phyloP scores from a whole-genome alignment of 2,888 invertebrate genomes.

The Willowsia nigromaculata region DNA sequence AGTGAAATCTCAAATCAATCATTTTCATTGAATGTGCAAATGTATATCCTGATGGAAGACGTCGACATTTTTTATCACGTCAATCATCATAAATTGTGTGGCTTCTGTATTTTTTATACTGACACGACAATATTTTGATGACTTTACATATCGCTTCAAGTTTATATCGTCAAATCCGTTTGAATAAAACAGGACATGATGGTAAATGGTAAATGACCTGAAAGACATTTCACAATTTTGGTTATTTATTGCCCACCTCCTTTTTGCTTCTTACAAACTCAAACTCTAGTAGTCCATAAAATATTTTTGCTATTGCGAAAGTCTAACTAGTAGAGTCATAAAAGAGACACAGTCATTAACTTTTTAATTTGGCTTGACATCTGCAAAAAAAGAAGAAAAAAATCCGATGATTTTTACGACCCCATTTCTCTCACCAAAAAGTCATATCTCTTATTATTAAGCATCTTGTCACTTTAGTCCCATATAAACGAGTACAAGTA shows the following conservation, averaged over 20 bases:
- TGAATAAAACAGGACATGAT: background rate
- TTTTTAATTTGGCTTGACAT: constrained; percentile 50
- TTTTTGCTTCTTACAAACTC: background rate
- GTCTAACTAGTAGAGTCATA: background rate
- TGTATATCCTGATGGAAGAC: background rate
- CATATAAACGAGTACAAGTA: background rate
- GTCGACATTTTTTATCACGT: background rate
- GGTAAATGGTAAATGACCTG: background rate
- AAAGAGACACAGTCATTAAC: constrained; percentile 41
- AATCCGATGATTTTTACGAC: constrained; percentile 39
- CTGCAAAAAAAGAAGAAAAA: constrained; percentile 12
- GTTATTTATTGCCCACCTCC: constrained; percentile 18
- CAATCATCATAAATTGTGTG: constrained; percentile 6
- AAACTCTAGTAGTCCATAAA: background rate
- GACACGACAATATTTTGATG: background rate
- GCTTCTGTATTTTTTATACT: constrained; percentile 17
- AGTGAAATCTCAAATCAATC: background rate
- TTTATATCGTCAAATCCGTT: background rate
- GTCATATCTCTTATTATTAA: background rate
- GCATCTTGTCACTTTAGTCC: background rate
- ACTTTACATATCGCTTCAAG: background rate
- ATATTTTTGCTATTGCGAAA: background rate
- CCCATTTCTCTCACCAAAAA: constrained; percentile 17
- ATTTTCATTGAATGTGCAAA: background rate
- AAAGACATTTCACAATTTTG: constrained; percentile 15